A percentile compares a stretch with the other conserved stretches of the same genome.
These are phyloP conservation scores for Dreissena polymorpha DNA, from an alignment of 1,140 invertebrate genomes.

Conservation along the genomic window DNA sequence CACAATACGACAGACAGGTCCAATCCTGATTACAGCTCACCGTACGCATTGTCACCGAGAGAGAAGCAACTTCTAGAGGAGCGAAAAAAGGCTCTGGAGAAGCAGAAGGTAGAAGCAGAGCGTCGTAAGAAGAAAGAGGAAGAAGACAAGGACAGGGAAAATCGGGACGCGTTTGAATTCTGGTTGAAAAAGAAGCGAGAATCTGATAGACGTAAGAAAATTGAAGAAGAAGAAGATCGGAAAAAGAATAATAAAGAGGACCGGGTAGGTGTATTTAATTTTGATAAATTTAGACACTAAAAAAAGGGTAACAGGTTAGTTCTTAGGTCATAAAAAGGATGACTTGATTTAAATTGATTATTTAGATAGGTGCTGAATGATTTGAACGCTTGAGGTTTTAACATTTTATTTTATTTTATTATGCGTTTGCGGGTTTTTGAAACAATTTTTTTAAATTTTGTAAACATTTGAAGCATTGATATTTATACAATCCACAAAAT, in stretches of 20 bases:
- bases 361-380: too few relatives aligned
- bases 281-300: not conserved
- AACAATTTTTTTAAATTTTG: too few relatives aligned
- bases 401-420: too few relatives aligned
- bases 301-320: too few relatives aligned
- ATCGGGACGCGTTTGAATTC: constrained; percentile 64
- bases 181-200: constrained; percentile 68
- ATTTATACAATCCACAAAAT: too few relatives aligned
- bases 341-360: too few relatives aligned
- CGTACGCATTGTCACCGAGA: constrained; percentile 71
- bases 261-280: constrained; percentile 49
- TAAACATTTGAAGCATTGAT: too few relatives aligned
- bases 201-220: constrained; percentile 48
- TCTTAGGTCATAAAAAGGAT: too few relatives aligned
- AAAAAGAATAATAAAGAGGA: constrained; percentile 60
- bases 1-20: constrained; percentile 36
- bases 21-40: constrained; percentile 68
- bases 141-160: constrained; percentile 59
- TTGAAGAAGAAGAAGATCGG: constrained; percentile 59
- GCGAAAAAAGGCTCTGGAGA: constrained; percentile 59
- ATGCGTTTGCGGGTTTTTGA: too few relatives aligned
- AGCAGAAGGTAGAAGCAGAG: constrained; percentile 58
- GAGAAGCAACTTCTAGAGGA: constrained; percentile 63
- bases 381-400: too few relatives aligned
- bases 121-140: constrained; percentile 60